A percentile compares a stretch with the other conserved stretches of the same genome.
Conservation (phyloP, 1,140 invertebrate genomes). For the Drosophila tristis region DNA sequence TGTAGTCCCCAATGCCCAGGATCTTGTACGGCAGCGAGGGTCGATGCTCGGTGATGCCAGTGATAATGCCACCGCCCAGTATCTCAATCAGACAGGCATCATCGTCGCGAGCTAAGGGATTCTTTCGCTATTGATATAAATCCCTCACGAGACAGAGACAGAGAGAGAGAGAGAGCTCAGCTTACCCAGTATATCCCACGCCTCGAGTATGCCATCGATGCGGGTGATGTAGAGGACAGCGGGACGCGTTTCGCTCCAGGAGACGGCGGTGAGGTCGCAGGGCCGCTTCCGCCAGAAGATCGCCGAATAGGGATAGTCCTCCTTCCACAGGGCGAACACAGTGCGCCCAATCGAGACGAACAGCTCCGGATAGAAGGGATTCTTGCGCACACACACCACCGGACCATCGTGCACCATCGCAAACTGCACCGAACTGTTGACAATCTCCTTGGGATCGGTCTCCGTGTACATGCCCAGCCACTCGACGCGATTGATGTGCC, state of each 20-base stretch:
- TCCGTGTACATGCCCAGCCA: constrained; percentile 85
- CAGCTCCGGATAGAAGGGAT: constrained; percentile 85
- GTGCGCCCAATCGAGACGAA: constrained; percentile 87
- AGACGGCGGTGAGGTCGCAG: constrained; percentile 85
- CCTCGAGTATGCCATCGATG: constrained; percentile 86
- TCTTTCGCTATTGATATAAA: too few relatives aligned
- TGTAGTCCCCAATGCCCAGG: constrained; percentile 86
- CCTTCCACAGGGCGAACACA: constrained; percentile 87
- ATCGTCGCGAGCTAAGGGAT: constrained; percentile 83
- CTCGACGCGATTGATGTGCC: constrained; percentile 62
- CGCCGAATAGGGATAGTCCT: constrained; percentile 84
- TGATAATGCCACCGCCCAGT: constrained; percentile 84
- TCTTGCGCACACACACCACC: constrained; percentile 86
- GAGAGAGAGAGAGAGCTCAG: neutral
- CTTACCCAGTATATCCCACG: constrained; percentile 86
- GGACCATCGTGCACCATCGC: constrained; percentile 88
- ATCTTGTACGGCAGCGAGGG: constrained; percentile 85
- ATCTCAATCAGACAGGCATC: constrained; percentile 84
- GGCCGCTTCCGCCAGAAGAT: constrained; percentile 85
- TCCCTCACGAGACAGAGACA: too few relatives aligned
- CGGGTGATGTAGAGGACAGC: constrained; percentile 85
- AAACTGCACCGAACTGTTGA: constrained; percentile 84
- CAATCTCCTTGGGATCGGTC: constrained; percentile 83
- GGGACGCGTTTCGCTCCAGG: constrained; percentile 85
- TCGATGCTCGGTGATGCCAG: constrained; percentile 85